phyloP scores from a whole-genome alignment of 2,888 invertebrate genomes.

The Chrysodeixis includens region DNA sequence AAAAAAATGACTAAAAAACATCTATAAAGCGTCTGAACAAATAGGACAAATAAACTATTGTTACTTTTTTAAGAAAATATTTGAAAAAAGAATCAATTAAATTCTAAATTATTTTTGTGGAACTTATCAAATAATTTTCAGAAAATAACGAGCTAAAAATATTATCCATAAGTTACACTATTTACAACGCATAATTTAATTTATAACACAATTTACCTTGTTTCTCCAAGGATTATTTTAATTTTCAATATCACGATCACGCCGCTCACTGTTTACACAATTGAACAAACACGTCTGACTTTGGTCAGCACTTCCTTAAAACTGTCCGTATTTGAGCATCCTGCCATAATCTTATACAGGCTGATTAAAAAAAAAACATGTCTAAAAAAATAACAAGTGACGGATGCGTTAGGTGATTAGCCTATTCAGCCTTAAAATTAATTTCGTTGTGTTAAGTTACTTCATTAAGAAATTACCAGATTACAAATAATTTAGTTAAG shows the following conservation, averaged over 20 bases:
- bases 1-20: too few species aligned
- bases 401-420: background rate
- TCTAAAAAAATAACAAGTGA: background rate
- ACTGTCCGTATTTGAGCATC: slow-evolving; percentile 39
- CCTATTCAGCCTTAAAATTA: slow-evolving; percentile 1
- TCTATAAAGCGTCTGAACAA: too few species aligned
- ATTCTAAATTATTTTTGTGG: too few species aligned
- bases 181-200: background rate
- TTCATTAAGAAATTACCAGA: slow-evolving; percentile 25
- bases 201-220: slow-evolving; percentile 40
- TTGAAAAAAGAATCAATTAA: too few species aligned
- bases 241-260: slow-evolving; percentile 32
- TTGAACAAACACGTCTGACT: slow-evolving; percentile 38
- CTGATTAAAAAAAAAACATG: slow-evolving; percentile 15
- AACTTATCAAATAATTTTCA: background rate
- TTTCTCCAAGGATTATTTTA: slow-evolving; percentile 39
- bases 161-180: background rate
- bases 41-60: too few species aligned
- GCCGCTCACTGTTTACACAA: slow-evolving; percentile 38
- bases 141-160: background rate
- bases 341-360: slow-evolving; percentile 14
- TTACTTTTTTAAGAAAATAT: too few species aligned
- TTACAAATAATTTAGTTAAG: slow-evolving; percentile 9
- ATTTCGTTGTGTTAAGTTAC: slow-evolving; percentile 13
- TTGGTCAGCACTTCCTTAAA: slow-evolving; percentile 39